These are phyloP conservation scores for Phoenicopterus ruber DNA, from an alignment of 2,113 vertebrate genomes.

Conservation along the genomic window DNA sequence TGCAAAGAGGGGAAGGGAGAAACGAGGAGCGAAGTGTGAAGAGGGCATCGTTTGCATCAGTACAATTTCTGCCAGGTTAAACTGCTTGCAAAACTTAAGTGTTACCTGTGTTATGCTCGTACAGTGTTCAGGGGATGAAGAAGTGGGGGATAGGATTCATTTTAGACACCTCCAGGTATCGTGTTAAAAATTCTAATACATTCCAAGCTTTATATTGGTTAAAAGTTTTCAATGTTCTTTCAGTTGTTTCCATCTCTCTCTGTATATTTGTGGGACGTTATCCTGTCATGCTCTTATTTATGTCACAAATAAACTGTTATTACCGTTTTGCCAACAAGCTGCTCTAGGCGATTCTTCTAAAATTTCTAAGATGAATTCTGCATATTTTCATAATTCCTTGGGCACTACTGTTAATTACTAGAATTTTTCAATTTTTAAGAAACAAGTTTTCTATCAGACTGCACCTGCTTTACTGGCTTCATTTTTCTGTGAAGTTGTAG, in stretches of 20 bases:
- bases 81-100: not conserved
- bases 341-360: not conserved
- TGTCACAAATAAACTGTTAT: not conserved
- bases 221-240: not conserved
- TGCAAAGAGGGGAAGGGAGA: not conserved
- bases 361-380: not conserved
- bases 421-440: not conserved
- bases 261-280: not conserved
- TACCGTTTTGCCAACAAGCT: not conserved
- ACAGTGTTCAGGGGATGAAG: not conserved
- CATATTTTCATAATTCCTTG: not conserved
- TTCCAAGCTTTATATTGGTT: not conserved
- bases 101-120: not conserved
- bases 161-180: not conserved
- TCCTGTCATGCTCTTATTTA: not conserved
- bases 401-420: accelerated
- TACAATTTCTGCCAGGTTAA: not conserved
- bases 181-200: not conserved
- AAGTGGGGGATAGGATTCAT: not conserved
- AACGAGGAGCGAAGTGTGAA: not conserved
- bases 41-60: not conserved
- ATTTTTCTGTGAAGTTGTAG: not conserved
- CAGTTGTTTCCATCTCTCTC: not conserved
- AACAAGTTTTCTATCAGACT: not conserved
- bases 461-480: not conserved